These are phyloP conservation scores for Clarias macrocephalus DNA, from an alignment of 2,113 vertebrate genomes.

Conservation along the genomic window DNA sequence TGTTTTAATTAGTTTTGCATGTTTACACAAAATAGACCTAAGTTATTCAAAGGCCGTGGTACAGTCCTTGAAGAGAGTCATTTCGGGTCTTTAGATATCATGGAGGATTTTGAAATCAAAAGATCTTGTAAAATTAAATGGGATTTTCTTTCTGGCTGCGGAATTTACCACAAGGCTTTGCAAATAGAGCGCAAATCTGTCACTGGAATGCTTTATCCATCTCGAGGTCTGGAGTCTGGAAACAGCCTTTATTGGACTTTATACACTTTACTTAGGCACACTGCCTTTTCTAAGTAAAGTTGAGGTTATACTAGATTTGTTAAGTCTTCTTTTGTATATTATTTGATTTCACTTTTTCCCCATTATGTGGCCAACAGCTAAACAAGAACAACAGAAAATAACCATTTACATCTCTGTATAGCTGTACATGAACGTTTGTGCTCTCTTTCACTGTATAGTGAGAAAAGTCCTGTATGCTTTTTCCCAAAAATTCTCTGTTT, in stretches of 20 bases:
- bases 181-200: constrained; percentile 64
- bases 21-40: constrained; percentile 48
- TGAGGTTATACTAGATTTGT: constrained; percentile 61
- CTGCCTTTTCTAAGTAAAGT: constrained; percentile 61
- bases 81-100: constrained; percentile 61
- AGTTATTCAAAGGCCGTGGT: constrained; percentile 28
- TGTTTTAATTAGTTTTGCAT: constrained; percentile 18
- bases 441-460: constrained; percentile 5
- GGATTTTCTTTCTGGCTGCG: constrained; percentile 72
- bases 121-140: constrained; percentile 75
- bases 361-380: constrained; percentile 63
- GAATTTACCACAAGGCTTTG: constrained; percentile 68
- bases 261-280: constrained; percentile 63
- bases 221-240: constrained; percentile 60
- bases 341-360: constrained; percentile 42
- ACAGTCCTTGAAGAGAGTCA: constrained; percentile 38
- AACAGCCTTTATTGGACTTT: constrained; percentile 65
- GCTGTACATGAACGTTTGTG: constrained; percentile 4
- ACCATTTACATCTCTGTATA: background rate
- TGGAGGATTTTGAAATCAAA: constrained; percentile 65
- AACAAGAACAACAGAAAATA: constrained; percentile 36
- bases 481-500: background rate
- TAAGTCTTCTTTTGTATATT: constrained; percentile 63
- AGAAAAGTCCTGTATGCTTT: background rate
- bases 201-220: constrained; percentile 63